Base-by-base conservation (phyloP, 2,888 invertebrate species). In the Eueremaeus valkanovi region DNA sequence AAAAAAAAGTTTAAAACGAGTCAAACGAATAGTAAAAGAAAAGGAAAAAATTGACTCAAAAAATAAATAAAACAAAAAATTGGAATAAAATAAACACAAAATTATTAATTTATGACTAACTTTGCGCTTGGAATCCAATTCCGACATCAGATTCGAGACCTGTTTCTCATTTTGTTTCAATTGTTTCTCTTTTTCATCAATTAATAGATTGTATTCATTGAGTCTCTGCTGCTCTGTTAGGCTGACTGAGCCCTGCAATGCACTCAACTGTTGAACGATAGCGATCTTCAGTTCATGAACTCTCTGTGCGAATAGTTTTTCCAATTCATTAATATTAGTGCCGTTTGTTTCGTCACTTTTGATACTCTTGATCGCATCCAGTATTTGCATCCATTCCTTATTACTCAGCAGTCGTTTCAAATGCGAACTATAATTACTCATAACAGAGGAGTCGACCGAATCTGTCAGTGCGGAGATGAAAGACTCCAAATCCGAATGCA, bases 171-270 rank as follows among this genome's bases (percentile, higher is more conserved):
- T 40, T 31, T 72, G 8, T 33, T 33, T 33, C 24, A 33, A 27
- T 27, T 40, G 45, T 58, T 51, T 58, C 33, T 73, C 58, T 21
- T 31, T 31, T 31, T 58, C 73, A n/a, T 73, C 58, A 36, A 73
- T 31, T 29, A 40, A 31, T 33, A 73, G 29, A 58, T 73, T 55
- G 1, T 58, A 51, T 49, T 73, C 73, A 58, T 31, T 51, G 5
- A 73, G 13, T n/a, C 58, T 73, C n/a, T 73, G 73, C 13, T 73
- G 73, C 33, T 73, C 73, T 11, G 73, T 29, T 9, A 58, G 31
- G 3, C n/a, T 3, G 0, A 51, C 55, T 1, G 16, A 51, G 1
- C 51, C 73, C 55, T 73, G 11, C 29, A 73, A 31, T 31, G 49
- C 27, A 31, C 49, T 72, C 5, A 72, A 31, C 51, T 72, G 72